Conservation (phyloP, 2,888 invertebrate species). For the Pediacus dermestoides region DNA sequence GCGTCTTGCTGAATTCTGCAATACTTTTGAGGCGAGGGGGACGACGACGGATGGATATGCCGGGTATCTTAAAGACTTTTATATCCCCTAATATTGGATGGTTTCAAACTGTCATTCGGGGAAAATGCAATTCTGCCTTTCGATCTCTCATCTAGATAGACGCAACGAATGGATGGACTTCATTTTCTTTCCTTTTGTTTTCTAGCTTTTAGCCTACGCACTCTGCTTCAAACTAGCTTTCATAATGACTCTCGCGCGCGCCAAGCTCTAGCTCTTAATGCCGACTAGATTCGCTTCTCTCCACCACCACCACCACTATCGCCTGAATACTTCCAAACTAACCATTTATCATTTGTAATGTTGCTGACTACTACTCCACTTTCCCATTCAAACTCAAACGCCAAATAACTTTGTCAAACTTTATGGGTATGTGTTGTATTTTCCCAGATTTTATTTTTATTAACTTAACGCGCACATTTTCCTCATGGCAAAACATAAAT, state of each 20-base stretch:
- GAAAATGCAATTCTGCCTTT: constrained; percentile 33
- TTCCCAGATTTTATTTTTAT: no score
- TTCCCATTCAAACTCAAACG: no score
- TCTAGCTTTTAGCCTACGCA: constrained; percentile 14
- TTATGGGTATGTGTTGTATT: no score
- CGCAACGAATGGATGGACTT: constrained; percentile 24
- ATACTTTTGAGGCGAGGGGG: constrained; percentile 29
- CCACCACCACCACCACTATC: no score
- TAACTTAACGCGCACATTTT: no score
- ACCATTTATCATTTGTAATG: no score
- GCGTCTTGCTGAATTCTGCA: constrained; percentile 41
- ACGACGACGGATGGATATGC: constrained; percentile 16
- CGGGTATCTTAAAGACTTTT: constrained; percentile 42
- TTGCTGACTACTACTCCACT: no score
- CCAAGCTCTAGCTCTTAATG: no score
- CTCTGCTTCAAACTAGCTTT: constrained; percentile 16
- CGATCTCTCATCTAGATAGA: constrained; percentile 39
- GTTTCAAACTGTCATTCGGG: constrained; percentile 41
- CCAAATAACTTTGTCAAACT: no score
- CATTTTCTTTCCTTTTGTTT: constrained; percentile 21
- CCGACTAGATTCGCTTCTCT: no score
- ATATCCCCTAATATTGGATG: constrained; percentile 43
- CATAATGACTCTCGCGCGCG: constrained; percentile 13
- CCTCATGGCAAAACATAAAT: no score
- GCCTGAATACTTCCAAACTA: no score